phyloP scores from a whole-genome alignment of 2,113 vertebrate genomes.

The Blennius ocellaris region DNA sequence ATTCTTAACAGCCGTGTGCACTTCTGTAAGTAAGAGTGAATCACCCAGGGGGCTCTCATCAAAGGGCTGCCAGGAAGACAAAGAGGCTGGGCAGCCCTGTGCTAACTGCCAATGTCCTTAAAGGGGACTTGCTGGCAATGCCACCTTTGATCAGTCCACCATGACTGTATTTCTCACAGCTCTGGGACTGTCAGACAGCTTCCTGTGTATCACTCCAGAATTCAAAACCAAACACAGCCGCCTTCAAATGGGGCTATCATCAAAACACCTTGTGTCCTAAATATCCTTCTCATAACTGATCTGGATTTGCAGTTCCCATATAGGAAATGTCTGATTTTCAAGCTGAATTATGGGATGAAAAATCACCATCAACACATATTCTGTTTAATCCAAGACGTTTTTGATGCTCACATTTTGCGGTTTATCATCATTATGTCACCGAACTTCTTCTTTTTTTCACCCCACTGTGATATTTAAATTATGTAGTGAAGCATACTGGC shows the following conservation, averaged over 20 bases:
- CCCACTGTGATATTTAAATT: slow-evolving; percentile 42
- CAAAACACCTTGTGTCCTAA: slow-evolving; percentile 25
- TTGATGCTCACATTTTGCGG: neutral
- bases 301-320: neutral
- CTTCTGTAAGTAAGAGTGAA: slow-evolving; percentile 81
- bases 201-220: slow-evolving; percentile 33
- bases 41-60: slow-evolving; percentile 81
- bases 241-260: slow-evolving; percentile 13
- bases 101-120: slow-evolving; percentile 78
- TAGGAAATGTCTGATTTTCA: neutral
- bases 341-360: too few species aligned
- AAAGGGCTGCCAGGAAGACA: slow-evolving; percentile 83
- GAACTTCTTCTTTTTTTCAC: neutral
- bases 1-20: slow-evolving; percentile 79
- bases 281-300: neutral
- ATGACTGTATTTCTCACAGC: slow-evolving; percentile 57
- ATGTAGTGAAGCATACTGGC: slow-evolving; percentile 31
- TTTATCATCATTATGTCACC: slow-evolving; percentile 12
- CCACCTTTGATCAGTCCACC: slow-evolving; percentile 78
- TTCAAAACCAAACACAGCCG: neutral
- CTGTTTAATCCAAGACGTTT: slow-evolving; percentile 1
- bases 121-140: slow-evolving; percentile 70
- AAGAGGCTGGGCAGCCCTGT: slow-evolving; percentile 68
- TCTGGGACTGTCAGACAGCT: slow-evolving; percentile 32
- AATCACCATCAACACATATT: neutral